Percentiles rank a stretch among this genome's conserved stretches.
These are phyloP conservation scores for Microcebus lehilahytsara DNA, from an alignment of 2,113 vertebrate genomes.

Conservation along the genomic window DNA sequence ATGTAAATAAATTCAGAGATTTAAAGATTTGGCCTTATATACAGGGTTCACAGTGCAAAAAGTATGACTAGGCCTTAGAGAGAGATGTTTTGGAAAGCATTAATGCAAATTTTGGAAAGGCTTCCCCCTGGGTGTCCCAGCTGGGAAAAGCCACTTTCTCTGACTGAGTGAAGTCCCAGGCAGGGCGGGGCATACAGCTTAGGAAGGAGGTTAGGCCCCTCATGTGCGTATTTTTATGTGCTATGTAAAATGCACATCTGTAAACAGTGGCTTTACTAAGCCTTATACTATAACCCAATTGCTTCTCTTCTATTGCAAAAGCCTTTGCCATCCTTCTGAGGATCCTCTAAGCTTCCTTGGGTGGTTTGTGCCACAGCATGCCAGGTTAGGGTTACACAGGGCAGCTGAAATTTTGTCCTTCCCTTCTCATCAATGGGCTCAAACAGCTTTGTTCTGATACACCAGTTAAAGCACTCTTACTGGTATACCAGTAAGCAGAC, in stretches of 20 bases:
- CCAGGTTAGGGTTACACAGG: background rate
- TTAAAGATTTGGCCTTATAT: background rate
- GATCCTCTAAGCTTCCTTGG: background rate
- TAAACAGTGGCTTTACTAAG: background rate
- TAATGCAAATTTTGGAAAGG: background rate
- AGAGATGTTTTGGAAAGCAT: background rate
- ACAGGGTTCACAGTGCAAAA: background rate
- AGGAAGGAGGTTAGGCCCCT: background rate
- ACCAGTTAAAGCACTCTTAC: background rate
- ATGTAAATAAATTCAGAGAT: background rate
- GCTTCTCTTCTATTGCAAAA: background rate
- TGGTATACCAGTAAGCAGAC: background rate
- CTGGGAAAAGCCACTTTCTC: background rate
- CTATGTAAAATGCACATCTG: background rate
- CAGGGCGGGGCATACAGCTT: background rate
- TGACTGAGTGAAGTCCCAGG: background rate
- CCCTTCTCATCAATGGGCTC: background rate
- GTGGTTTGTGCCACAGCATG: background rate
- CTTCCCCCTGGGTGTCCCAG: background rate
- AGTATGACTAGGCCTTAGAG: background rate
- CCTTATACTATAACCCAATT: background rate
- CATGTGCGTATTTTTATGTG: background rate
- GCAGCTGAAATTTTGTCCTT: background rate
- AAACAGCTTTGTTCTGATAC: background rate
- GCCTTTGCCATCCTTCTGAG: background rate